These are phyloP conservation scores for Eueremaeus valkanovi DNA, from an alignment of 2,888 invertebrate genomes.

Conservation along the genomic window DNA sequence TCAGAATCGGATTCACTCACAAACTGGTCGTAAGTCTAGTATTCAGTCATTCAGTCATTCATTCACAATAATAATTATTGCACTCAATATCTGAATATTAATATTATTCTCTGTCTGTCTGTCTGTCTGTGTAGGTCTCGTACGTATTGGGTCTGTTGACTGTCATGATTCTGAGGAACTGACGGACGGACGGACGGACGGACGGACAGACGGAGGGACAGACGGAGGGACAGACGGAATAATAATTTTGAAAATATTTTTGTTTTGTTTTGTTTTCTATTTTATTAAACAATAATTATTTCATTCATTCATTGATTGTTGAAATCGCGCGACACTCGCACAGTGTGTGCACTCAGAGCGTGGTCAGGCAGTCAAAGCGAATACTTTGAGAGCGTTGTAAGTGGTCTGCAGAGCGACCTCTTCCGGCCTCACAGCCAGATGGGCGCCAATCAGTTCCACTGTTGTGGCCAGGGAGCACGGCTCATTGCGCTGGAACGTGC, in stretches of 20 bases:
- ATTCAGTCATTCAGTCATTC: background rate
- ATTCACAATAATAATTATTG: too few relatives aligned
- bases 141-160: conserved; percentile 10
- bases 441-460: conserved; percentile 90
- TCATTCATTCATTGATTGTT: too few relatives aligned
- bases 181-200: background rate
- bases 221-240: background rate
- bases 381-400: conserved; percentile 83
- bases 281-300: too few relatives aligned
- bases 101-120: background rate
- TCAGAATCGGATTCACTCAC: background rate
- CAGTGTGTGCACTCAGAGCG: too few relatives aligned
- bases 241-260: background rate
- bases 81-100: too few relatives aligned
- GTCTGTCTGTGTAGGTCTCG: background rate
- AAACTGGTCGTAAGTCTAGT: background rate
- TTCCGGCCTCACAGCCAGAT: conserved; percentile 77
- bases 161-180: background rate
- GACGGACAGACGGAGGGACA: background rate
- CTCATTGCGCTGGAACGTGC: conserved; percentile 93
- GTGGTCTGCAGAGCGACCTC: conserved; percentile 85
- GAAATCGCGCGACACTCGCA: too few relatives aligned
- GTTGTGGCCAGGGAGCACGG: conserved; percentile 89
- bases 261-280: background rate
- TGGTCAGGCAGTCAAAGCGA: conserved; percentile 51